These are phyloP conservation scores for Protomyctophum bolini DNA, from an alignment of 2,113 vertebrate genomes.

Conservation along the genomic window DNA sequence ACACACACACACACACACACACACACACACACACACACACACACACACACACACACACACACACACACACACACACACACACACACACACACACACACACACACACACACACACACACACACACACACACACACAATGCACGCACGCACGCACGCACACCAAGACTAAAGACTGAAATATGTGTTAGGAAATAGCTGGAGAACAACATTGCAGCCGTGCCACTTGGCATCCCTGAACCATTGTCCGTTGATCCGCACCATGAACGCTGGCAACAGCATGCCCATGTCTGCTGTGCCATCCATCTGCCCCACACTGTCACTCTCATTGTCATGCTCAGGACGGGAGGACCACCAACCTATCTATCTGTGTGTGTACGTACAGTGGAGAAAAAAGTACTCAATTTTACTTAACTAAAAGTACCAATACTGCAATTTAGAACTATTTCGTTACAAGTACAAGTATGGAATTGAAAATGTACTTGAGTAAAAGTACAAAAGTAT, in stretches of 20 bases:
- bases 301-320: conserved; percentile 70
- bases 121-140: conserved; percentile 2
- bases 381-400: too few species aligned
- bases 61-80: not conserved
- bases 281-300: conserved; percentile 61
- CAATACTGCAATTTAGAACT: too few species aligned
- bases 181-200: conserved; percentile 60
- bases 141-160: not conserved
- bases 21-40: not conserved
- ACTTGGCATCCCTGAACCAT: conserved; percentile 63
- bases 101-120: not conserved
- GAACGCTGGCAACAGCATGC: conserved; percentile 59
- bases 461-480: too few species aligned
- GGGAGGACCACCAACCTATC: conserved; percentile 47
- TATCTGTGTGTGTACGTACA: too few species aligned
- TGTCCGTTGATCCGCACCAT: conserved; percentile 57
- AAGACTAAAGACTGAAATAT: conserved; percentile 50
- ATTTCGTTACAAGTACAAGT: too few species aligned
- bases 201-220: conserved; percentile 61
- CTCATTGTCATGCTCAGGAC: conserved; percentile 74
- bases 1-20: not conserved
- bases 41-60: conserved; percentile 6
- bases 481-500: too few species aligned
- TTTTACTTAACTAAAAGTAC: too few species aligned
- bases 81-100: conserved; percentile 16